These are phyloP conservation scores for Sminthurides bifidus DNA, from an alignment of 1,140 invertebrate species.

Conservation along the genomic window DNA sequence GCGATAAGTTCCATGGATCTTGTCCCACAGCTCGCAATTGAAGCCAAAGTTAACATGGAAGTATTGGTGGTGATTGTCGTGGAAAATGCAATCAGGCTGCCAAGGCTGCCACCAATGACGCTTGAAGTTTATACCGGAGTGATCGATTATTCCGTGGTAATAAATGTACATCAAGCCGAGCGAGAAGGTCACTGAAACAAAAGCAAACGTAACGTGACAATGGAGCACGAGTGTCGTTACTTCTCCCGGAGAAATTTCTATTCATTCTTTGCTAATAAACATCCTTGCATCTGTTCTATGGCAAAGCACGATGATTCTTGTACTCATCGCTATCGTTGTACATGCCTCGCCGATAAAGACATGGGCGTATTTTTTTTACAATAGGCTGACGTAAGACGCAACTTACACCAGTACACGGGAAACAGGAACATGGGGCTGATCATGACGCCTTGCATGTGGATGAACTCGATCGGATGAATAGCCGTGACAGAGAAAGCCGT, in stretches of 20 bases:
- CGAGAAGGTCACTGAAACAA: slow-evolving; percentile 46
- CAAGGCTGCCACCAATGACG: slow-evolving; percentile 58
- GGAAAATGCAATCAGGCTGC: slow-evolving; percentile 60
- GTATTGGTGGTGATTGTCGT: slow-evolving; percentile 65
- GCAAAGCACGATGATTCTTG: not conserved
- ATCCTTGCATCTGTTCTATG: too few species aligned
- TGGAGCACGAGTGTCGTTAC: too few species aligned
- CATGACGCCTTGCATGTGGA: slow-evolving; percentile 43
- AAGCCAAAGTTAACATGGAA: slow-evolving; percentile 65
- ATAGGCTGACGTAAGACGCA: not conserved
- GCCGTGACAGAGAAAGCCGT: slow-evolving; percentile 61
- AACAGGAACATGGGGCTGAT: slow-evolving; percentile 39
- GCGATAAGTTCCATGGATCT: slow-evolving; percentile 52
- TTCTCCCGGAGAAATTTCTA: too few species aligned
- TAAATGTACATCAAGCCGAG: slow-evolving; percentile 50
- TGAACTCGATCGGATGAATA: slow-evolving; percentile 54
- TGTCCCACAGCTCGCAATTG: slow-evolving; percentile 44
- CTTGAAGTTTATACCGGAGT: slow-evolving; percentile 62
- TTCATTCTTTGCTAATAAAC: too few species aligned
- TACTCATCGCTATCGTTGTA: too few species aligned
- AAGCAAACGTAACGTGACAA: too few species aligned
- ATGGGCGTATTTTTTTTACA: too few species aligned
- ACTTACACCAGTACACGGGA: slow-evolving; percentile 54
- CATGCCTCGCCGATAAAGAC: too few species aligned
- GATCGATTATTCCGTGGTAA: slow-evolving; percentile 61